Conservation (phyloP, 2,797 vertebrate species). For the Champsocephalus gunnari region DNA sequence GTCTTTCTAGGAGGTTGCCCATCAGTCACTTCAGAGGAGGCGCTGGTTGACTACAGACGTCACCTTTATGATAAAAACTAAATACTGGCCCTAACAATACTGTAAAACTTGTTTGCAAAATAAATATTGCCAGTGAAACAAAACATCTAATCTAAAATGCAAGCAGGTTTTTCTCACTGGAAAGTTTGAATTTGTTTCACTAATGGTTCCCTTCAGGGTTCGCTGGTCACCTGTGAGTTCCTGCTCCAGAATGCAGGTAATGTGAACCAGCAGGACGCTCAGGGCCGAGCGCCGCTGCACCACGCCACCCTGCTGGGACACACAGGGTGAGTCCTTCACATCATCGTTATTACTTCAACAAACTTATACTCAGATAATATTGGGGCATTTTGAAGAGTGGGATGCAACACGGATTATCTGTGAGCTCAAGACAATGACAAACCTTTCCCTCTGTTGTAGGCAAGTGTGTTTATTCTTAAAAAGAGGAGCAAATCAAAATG, state of each 20-base stretch:
- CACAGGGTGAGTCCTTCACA: constrained; percentile 87
- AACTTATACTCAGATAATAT: neutral
- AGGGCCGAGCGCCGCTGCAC: constrained; percentile 94
- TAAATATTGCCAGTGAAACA: neutral
- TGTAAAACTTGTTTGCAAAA: neutral
- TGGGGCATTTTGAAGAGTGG: neutral
- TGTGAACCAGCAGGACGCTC: constrained; percentile 94
- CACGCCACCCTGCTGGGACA: constrained; percentile 96
- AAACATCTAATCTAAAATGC: neutral
- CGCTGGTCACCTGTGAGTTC: constrained; percentile 96
- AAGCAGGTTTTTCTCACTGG: neutral
- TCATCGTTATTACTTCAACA: neutral
- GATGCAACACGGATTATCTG: neutral
- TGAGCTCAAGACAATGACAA: neutral
- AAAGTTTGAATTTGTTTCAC: neutral
- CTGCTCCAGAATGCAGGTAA: constrained; percentile 96
- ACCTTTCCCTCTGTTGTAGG: constrained; percentile 76
- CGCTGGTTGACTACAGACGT: no score
- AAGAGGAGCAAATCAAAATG: constrained; percentile 97
- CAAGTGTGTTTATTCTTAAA: constrained; percentile 99
- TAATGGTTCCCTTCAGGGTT: constrained; percentile 85
- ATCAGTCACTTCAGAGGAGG: no score
- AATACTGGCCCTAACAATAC: no score
- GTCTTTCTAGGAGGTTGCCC: no score
- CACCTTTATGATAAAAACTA: no score